Conservation (phyloP, 2,797 vertebrate genomes). For the Fistularia tabacaria region DNA sequence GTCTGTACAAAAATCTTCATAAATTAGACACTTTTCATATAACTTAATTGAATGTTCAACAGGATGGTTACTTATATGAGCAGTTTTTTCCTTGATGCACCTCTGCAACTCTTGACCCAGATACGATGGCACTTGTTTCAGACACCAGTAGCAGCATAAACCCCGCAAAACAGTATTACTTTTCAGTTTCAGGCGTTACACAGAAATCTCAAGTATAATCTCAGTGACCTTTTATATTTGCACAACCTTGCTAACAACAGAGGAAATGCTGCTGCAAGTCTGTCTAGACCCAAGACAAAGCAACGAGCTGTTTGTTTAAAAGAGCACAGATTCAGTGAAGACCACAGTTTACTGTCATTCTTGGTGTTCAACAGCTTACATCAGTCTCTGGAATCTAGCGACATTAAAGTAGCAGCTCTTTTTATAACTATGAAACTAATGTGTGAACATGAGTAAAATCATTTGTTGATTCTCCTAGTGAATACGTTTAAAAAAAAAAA, state of each 20-base stretch:
- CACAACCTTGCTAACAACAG: constrained; percentile 59
- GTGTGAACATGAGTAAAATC: constrained; percentile 72
- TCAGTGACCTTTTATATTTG: constrained; percentile 67
- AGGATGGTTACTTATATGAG: constrained; percentile 90
- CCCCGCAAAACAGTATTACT: constrained; percentile 76
- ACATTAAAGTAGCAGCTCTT: constrained; percentile 86
- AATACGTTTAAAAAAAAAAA: constrained; percentile 11
- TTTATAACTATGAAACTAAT: constrained; percentile 78
- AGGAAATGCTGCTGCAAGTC: constrained; percentile 75
- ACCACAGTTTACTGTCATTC: constrained; percentile 62
- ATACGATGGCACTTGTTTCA: constrained; percentile 96
- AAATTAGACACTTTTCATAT: constrained; percentile 97
- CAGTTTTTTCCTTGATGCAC: constrained; percentile 85
- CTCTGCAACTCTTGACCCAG: constrained; percentile 89
- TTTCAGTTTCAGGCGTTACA: constrained; percentile 78
- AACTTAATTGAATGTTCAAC: constrained; percentile 98
- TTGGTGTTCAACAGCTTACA: constrained; percentile 49
- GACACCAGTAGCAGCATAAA: constrained; percentile 89
- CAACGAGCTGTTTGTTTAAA: constrained; percentile 74
- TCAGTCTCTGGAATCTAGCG: constrained; percentile 83
- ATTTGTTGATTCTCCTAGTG: too few relatives aligned
- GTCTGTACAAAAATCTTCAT: constrained; percentile 99
- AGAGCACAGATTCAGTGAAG: constrained; percentile 85
- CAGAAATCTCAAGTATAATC: constrained; percentile 80
- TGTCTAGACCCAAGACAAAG: constrained; percentile 80